phyloP scores from a whole-genome alignment of 2,888 invertebrate genomes.

The Hydroisotoma schaefferi region DNA sequence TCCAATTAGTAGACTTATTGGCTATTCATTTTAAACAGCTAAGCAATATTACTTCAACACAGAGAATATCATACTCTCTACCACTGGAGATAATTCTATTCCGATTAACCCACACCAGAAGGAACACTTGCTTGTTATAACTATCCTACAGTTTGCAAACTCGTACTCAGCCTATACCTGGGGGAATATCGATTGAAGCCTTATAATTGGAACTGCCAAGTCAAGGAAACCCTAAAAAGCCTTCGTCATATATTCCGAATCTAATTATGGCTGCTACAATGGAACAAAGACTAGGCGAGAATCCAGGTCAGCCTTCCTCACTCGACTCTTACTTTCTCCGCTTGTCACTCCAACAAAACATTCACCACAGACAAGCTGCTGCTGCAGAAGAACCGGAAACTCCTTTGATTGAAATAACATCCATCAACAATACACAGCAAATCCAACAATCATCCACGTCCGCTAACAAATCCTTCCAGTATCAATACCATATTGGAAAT shows the following conservation, averaged over 20 bases:
- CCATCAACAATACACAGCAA: neutral
- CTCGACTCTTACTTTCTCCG: conserved; percentile 43
- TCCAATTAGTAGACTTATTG: conserved; percentile 4
- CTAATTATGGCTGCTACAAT: conserved; percentile 42
- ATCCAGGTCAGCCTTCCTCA: conserved; percentile 25
- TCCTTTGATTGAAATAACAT: conserved; percentile 9
- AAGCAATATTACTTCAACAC: neutral
- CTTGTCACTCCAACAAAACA: conserved; percentile 13
- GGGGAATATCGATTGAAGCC: too few species aligned
- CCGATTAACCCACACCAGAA: too few species aligned
- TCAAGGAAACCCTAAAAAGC: neutral
- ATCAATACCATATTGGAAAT: neutral
- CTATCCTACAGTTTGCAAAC: too few species aligned
- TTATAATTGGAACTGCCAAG: too few species aligned
- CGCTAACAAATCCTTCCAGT: neutral
- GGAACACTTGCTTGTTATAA: too few species aligned
- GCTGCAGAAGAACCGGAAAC: neutral
- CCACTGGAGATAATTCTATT: too few species aligned
- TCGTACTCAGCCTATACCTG: too few species aligned
- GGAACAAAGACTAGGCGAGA: conserved; percentile 29
- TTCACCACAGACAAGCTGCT: neutral
- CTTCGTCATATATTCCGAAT: conserved; percentile 13
- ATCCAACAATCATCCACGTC: too few species aligned
- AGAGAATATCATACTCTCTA: too few species aligned
- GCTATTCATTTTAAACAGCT: too few species aligned